These are phyloP conservation scores for Gobius niger DNA, from an alignment of 2,113 vertebrate genomes.

Conservation along the genomic window DNA sequence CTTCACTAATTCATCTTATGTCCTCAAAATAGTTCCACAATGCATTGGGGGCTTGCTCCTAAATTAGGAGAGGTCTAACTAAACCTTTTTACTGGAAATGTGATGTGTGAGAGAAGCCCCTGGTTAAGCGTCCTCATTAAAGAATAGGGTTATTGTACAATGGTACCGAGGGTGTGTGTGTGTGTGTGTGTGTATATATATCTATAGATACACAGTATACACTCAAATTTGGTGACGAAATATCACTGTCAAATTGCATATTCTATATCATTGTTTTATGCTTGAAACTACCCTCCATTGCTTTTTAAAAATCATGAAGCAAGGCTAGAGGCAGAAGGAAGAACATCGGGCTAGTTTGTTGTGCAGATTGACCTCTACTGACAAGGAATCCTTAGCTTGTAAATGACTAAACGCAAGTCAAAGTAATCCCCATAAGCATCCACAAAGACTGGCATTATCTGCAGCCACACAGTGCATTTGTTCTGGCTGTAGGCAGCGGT, in stretches of 20 bases:
- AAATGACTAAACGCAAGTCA: slow-evolving; percentile 42
- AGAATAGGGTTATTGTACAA: not conserved
- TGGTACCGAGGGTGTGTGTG: not conserved
- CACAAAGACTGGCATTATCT: slow-evolving; percentile 46
- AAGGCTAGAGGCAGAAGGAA: not conserved
- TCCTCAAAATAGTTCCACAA: not conserved
- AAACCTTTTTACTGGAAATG: not conserved
- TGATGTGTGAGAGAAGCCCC: not conserved
- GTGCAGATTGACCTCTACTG: slow-evolving; percentile 16
- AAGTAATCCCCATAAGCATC: slow-evolving; percentile 49
- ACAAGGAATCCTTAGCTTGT: slow-evolving; percentile 37
- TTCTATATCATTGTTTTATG: not conserved
- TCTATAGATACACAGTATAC: no score
- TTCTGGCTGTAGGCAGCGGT: slow-evolving; percentile 35
- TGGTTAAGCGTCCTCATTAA: not conserved
- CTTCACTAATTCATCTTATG: not conserved
- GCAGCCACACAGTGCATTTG: slow-evolving; percentile 46
- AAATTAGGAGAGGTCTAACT: not conserved
- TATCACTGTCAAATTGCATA: no score
- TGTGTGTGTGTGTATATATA: no score
- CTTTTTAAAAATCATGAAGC: not conserved
- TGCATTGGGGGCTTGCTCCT: not conserved
- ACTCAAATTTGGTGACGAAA: no score
- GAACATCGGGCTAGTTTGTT: slow-evolving; percentile 16
- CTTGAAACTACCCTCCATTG: not conserved